Percentiles rank a stretch among this genome's conserved stretches.
These are phyloP conservation scores for Gopherus flavomarginatus DNA, from an alignment of 2,113 vertebrate species.

Conservation along the genomic window DNA sequence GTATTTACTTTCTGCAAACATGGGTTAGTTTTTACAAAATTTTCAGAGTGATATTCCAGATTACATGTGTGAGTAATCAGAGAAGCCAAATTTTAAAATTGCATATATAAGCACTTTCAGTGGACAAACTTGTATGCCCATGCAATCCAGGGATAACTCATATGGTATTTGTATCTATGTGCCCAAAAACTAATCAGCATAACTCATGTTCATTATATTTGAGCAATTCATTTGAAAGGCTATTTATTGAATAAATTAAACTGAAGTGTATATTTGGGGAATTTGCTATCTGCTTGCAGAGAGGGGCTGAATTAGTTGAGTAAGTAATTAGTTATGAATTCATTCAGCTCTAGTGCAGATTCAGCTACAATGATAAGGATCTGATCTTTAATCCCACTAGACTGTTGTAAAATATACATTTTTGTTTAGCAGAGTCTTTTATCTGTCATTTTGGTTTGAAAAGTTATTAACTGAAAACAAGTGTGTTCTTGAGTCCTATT, in stretches of 20 bases:
- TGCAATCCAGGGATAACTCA: background rate
- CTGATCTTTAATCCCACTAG: background rate
- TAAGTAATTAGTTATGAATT: background rate
- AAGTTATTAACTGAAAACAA: too few species aligned
- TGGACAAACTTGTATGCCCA: background rate
- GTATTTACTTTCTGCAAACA: background rate
- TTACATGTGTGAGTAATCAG: background rate
- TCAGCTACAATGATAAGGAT: fast-evolving
- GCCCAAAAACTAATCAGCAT: background rate
- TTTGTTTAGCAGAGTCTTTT: too few species aligned
- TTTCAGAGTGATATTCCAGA: background rate
- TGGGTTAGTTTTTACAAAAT: background rate
- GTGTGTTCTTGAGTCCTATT: too few species aligned
- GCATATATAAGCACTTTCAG: fast-evolving
- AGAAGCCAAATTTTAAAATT: background rate
- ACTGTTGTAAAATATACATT: background rate
- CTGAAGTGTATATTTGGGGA: background rate
- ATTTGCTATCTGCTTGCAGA: background rate
- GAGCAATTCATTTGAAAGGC: background rate
- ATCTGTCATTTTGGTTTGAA: too few species aligned
- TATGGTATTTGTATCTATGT: background rate
- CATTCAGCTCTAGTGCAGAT: background rate
- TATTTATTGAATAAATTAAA: background rate
- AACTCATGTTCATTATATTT: background rate
- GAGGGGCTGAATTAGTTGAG: background rate